Conservation (phyloP, 2,113 vertebrate genomes). For the Aphyosemion australe region DNA sequence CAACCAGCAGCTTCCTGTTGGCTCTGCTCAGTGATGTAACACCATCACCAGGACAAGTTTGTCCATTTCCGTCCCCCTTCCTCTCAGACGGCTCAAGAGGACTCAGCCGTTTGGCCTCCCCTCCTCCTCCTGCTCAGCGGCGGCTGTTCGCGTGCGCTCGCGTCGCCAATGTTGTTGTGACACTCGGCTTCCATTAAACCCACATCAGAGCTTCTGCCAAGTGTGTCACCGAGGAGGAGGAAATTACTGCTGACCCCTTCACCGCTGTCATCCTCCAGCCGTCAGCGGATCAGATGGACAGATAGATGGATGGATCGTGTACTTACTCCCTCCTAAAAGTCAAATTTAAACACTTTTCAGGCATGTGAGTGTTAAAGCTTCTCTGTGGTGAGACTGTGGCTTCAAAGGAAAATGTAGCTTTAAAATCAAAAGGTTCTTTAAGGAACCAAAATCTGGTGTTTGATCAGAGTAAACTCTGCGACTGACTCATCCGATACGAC, state of each 20-base stretch:
- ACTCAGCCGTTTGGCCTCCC: constrained; percentile 20
- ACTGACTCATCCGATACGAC: no score
- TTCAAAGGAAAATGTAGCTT: no score
- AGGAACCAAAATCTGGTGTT: no score
- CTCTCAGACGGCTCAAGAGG: constrained; percentile 21
- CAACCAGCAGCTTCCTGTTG: constrained; percentile 22
- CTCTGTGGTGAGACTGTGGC: no score
- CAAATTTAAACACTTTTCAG: not conserved
- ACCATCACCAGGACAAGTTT: not conserved
- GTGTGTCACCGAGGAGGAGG: constrained; percentile 33
- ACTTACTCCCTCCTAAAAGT: not conserved
- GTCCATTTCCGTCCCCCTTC: not conserved
- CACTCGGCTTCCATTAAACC: constrained; percentile 57
- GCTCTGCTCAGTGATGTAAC: constrained; percentile 3
- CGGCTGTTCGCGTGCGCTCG: constrained; percentile 1
- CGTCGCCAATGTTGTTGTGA: constrained; percentile 51
- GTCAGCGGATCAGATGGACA: constrained; percentile 13
- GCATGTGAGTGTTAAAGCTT: no score
- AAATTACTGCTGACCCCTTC: constrained; percentile 52
- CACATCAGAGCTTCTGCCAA: constrained; percentile 47
- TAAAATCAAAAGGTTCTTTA: no score
- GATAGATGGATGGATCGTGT: not conserved
- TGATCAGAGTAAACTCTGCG: no score
- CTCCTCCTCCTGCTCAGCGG: not conserved
- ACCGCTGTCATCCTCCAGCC: constrained; percentile 13